Evolutionary conservation across 2,113 vertebrate species (phyloP), one percentile per base, ranked within the genome.

Genomic region (Burhinus oedicnemus): DNA sequence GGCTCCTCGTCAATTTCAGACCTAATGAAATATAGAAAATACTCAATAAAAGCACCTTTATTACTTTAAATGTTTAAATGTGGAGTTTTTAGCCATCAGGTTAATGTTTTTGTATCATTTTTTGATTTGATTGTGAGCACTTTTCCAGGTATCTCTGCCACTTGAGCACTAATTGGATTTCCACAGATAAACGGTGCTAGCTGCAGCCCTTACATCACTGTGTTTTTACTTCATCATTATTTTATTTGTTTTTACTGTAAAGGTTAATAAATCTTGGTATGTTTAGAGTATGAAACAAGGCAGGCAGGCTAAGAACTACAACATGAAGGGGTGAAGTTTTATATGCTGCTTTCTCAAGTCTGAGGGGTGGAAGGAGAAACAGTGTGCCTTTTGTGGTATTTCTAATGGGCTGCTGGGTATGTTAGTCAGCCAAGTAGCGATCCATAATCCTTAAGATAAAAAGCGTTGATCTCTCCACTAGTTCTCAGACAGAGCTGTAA

Each of bases 111-210:
- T 99, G 98, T 98, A 98, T 99, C 98, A 98, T 98, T 98, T 97
- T 98, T 96, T 99, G 98, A 99, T 99, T 99, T 98, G 99, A 99
- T 99, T 99, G 99, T 99, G 98, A 97, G 98, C 99, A 99, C 99
- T 99, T 99, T 99, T 99, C 99, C 98, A 98, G 99, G 98, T 99
- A 99, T 98, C 99, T 98, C 99, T 99, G 99, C 99, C 99, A 98
- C 99, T 99, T 98, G 97, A 98, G 98, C 98, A 98, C 98, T 99
- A 99, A 99, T 99, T 99, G 97, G 98, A 99, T 99, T 99, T 99
- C 98, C 98, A 98, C 99, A 99, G 99, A 99, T 99, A 99, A 99
- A 99, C 97, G 98, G 98, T 98, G 97, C 97, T 97, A 96, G 98
- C 98, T 94, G 84, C 91, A 97, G 98, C 96, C 97, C 98, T 98